A percentile compares a stretch with the other conserved stretches of the same genome.
Evolutionary conservation across 2,888 invertebrate genomes (phyloP).

Genomic region (Steinernema scapterisci): DNA sequence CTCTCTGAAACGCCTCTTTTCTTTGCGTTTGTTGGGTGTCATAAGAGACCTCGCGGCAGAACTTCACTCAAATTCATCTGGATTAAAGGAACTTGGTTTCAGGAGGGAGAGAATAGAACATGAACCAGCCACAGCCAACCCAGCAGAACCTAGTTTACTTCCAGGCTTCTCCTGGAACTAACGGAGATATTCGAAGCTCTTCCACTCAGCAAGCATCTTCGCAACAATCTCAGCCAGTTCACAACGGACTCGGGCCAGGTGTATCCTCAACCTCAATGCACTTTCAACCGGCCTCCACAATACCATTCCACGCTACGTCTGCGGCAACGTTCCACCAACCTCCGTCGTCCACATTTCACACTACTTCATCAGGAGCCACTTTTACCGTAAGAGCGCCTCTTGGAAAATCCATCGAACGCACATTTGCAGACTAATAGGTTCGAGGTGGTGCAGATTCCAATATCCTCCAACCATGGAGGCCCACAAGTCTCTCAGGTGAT

Average conservation of each 20-base stretch:
- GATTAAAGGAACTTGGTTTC: not conserved
- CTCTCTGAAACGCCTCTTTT: not conserved
- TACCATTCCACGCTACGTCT: constrained; percentile 15
- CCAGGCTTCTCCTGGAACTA: not conserved
- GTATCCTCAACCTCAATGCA: not conserved
- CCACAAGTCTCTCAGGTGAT: constrained; percentile 1
- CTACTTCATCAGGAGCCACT: not conserved
- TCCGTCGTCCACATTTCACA: not conserved
- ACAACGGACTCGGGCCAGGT: not conserved
- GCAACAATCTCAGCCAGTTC: not conserved
- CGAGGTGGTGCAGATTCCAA: constrained; percentile 8
- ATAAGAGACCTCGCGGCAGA: too few relatives aligned
- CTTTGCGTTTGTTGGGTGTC: not conserved
- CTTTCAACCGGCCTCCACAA: not conserved
- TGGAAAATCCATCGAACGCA: not conserved
- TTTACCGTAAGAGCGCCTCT: not conserved
- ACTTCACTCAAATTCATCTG: too few relatives aligned
- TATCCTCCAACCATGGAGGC: not conserved
- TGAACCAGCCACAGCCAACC: not conserved
- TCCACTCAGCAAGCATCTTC: not conserved
- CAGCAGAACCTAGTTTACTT: constrained; percentile 13
- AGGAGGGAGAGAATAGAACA: not conserved
- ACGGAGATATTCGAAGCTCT: not conserved
- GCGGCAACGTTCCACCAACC: not conserved
- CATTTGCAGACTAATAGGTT: constrained; percentile 6